Conservation (phyloP, 2,113 vertebrate genomes). For the Chaetorhynchus papuensis region DNA sequence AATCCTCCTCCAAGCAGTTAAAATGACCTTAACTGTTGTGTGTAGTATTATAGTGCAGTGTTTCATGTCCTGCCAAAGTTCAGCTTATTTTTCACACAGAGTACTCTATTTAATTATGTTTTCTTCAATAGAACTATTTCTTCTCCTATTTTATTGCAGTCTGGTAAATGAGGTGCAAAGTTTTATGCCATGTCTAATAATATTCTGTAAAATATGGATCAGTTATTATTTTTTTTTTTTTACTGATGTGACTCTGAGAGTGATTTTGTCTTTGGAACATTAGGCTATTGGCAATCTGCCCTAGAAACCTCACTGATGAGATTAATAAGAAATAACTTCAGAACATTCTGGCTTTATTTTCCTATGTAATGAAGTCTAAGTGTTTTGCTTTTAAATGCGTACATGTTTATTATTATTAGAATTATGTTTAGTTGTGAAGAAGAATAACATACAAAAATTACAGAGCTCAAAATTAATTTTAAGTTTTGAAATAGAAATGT, state of each 20-base stretch:
- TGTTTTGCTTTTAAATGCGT: neutral
- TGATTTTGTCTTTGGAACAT: neutral
- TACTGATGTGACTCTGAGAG: neutral
- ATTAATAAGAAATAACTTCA: neutral
- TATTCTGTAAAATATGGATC: neutral
- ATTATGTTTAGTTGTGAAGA: neutral
- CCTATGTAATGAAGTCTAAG: neutral
- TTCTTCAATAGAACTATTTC: neutral
- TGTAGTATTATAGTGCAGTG: neutral
- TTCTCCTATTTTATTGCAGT: neutral
- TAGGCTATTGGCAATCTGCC: neutral
- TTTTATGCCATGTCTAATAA: neutral
- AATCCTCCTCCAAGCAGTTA: neutral
- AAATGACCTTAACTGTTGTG: neutral
- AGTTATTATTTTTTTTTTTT: neutral
- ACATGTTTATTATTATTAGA: neutral
- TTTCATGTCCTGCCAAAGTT: neutral
- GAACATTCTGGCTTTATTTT: neutral
- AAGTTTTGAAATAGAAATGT: neutral
- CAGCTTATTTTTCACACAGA: neutral
- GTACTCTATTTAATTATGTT: neutral
- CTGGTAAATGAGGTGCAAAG: neutral
- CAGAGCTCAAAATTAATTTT: neutral
- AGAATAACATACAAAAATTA: neutral
- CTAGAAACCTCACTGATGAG: neutral